A percentile compares a stretch with the other conserved stretches of the same genome.
phyloP scores from a whole-genome alignment of 2,113 vertebrate genomes.

The Cairina moschata region DNA sequence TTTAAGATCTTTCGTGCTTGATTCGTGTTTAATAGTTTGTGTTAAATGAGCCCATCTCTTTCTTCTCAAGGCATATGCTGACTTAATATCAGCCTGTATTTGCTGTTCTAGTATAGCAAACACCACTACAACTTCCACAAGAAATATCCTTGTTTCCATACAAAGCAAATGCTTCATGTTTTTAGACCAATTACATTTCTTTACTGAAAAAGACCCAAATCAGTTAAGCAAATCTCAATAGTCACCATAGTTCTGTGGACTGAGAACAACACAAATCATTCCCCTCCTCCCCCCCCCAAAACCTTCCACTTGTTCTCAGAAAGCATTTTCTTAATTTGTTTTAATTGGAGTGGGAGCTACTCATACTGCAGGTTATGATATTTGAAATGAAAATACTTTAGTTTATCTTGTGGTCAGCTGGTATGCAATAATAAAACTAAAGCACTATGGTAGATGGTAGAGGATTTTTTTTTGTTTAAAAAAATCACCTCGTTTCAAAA shows the following conservation, averaged over 20 bases:
- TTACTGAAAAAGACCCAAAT: not conserved
- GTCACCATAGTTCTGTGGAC: not conserved
- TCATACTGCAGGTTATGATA: not conserved
- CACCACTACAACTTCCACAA: not conserved
- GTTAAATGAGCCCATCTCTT: not conserved
- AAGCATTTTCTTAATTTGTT: not conserved
- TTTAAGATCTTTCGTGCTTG: not conserved
- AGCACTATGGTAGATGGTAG: not conserved
- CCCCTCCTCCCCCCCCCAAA: too few relatives aligned
- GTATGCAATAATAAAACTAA: not conserved
- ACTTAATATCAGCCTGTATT: not conserved
- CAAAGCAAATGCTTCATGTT: not conserved
- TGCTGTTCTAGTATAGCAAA: not conserved
- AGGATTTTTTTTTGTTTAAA: not conserved
- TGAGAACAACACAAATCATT: not conserved
- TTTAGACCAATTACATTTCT: not conserved
- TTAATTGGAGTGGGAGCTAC: not conserved
- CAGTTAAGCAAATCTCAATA: not conserved
- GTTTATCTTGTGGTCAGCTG: not conserved
- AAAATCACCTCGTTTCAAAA: fast-evolving
- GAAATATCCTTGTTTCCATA: not conserved
- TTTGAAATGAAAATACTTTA: not conserved
- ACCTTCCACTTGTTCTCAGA: not conserved
- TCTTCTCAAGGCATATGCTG: not conserved
- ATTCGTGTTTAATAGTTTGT: not conserved